Base-by-base conservation (phyloP, 1,140 invertebrate species). In the Coenobita brevimanus region DNA sequence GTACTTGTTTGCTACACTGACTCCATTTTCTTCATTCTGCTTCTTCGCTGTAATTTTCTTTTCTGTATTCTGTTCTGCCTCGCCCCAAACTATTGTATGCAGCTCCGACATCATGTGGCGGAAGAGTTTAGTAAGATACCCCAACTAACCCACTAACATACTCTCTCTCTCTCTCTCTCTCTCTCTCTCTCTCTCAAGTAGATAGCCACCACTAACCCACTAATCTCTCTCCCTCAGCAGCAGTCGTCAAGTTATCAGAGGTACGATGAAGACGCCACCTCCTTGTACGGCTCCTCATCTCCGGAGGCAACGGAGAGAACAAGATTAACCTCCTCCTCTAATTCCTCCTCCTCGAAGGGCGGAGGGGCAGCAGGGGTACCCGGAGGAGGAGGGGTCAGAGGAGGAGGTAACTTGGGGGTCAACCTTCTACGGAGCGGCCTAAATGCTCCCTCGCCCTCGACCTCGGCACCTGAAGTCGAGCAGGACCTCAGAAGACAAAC, bases 271-370 rank as follows among this genome's bases (percentile, higher is more conserved):
- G 83, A 89, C 10, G 46, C 82, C 3, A 67, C 84, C 54, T 84
- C 88, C 2, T 82, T 89, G 30, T 89, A 85, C 83, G 82, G 78
- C 38, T 83, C 89, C 10, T 82, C 89, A 15, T 89, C 89, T 17
- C 89, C 89, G 3, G 89, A 89, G 54, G 78, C 80, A 3, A 89
- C 83, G 17, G 89, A 89, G 36, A 84, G 82, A 38, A 89, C 89
- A 1, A 79, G 89, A 30, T 78, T 89, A 15, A 89, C 89, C 41
- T 78, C 82, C 41, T 82, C 80, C 62, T 82, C 80, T 41, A 82
- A 82, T 41, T 69, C 80, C 62, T 82, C 80, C n/a, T 60, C 78
- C 79, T 82, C 80, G 1, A 82, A 71, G 67, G 60, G 80, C 33
- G 79, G 79, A 1, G 80, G 80, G 30, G 80, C 21, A 13, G 80